phyloP scores from a whole-genome alignment of 2,113 vertebrate genomes.

The Channa argus region DNA sequence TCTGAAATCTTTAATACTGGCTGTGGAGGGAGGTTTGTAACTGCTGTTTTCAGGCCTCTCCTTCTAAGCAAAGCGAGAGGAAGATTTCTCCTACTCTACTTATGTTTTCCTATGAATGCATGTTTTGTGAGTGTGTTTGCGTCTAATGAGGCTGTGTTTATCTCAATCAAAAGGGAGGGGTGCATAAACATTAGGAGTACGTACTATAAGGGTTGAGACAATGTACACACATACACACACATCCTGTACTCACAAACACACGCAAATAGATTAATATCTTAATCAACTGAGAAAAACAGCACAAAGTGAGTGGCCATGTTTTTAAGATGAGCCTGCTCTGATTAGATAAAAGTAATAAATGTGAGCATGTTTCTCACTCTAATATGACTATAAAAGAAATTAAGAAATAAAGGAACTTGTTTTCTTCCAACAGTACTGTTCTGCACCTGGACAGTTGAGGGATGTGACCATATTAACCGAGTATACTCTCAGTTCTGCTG shows the following conservation, averaged over 20 bases:
- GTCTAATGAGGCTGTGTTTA: conserved; percentile 87
- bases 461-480: conserved; percentile 64
- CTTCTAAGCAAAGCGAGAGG: conserved; percentile 37
- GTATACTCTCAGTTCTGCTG: conserved; percentile 74
- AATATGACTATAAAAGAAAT: background rate
- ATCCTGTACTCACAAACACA: conserved; percentile 70
- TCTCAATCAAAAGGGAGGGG: conserved; percentile 67
- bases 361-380: background rate
- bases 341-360: conserved; percentile 18
- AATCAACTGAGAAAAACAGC: conserved; percentile 47
- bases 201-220: conserved; percentile 77
- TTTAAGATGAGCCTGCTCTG: conserved; percentile 57
- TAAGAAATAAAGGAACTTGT: background rate
- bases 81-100: background rate
- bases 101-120: conserved; percentile 23
- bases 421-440: conserved; percentile 49
- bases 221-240: conserved; percentile 39
- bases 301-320: conserved; percentile 34
- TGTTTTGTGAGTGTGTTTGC: conserved; percentile 59
- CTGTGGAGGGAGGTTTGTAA: conserved; percentile 8
- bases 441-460: conserved; percentile 77
- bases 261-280: too few relatives aligned
- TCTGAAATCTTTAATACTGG: conserved; percentile 14
- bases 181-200: conserved; percentile 73
- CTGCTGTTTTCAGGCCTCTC: conserved; percentile 26